phyloP scores from a whole-genome alignment of 2,888 invertebrate species.

The Disparrhopalites patrizii region DNA sequence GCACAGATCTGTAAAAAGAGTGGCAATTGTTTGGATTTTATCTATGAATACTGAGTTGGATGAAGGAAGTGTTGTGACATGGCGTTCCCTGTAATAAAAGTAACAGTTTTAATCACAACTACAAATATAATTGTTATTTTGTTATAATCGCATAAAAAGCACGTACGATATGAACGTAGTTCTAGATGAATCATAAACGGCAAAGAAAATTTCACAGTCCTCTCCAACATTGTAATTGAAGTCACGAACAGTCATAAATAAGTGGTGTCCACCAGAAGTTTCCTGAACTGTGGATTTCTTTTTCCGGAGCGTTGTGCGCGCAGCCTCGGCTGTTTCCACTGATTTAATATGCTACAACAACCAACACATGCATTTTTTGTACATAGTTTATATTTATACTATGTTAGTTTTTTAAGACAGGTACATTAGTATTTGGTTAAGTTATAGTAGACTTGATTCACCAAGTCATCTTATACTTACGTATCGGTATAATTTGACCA shows the following conservation, averaged over 20 bases:
- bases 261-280: conserved; percentile 56
- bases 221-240: conserved; percentile 83
- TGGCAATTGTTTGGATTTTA: conserved; percentile 24
- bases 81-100: conserved; percentile 23
- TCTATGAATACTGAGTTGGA: conserved; percentile 28
- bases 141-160: background rate
- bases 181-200: conserved; percentile 74
- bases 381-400: background rate
- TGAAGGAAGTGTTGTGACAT: conserved; percentile 13
- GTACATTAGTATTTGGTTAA: too few relatives aligned
- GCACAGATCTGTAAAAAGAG: conserved; percentile 65
- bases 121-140: background rate
- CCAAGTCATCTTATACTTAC: too few relatives aligned
- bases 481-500: conserved; percentile 82
- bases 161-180: conserved; percentile 66
- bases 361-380: background rate
- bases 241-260: conserved; percentile 82
- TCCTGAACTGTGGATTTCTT: background rate
- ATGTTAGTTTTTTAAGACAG: background rate
- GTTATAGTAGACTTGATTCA: too few relatives aligned
- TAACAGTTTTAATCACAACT: background rate
- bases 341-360: conserved; percentile 36
- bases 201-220: conserved; percentile 83
- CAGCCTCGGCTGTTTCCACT: conserved; percentile 46
- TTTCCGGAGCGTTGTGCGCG: conserved; percentile 56